A percentile compares a stretch with the other conserved stretches of the same genome.
Evolutionary conservation across 2,797 vertebrate species (phyloP).

Genomic region (Erpetoichthys calabaricus): DNA sequence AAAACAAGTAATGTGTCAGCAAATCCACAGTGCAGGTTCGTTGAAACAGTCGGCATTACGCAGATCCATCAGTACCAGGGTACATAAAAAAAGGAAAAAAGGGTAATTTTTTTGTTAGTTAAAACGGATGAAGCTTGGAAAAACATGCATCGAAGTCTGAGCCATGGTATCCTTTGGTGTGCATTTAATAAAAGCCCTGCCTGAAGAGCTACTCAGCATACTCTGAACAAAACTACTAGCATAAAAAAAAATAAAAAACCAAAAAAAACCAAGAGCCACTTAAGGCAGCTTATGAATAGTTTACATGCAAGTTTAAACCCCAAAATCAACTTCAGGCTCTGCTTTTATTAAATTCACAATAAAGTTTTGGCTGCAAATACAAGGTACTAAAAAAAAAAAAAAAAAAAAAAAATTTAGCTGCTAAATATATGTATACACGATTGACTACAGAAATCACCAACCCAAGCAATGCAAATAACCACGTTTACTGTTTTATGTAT

Average conservation of each 20-base stretch:
- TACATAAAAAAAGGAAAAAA: constrained; percentile 99
- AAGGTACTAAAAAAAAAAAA: neutral
- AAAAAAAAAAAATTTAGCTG: neutral
- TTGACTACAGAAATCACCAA: too few relatives aligned
- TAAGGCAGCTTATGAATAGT: neutral
- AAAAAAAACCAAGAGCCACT: neutral
- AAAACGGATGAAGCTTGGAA: constrained; percentile 48
- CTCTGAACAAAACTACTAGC: too few relatives aligned
- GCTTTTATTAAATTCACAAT: constrained; percentile 8
- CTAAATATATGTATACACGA: too few relatives aligned
- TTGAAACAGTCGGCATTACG: constrained; percentile 94
- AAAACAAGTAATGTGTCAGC: constrained; percentile 38
- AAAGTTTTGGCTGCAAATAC: neutral
- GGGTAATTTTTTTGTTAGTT: constrained; percentile 99
- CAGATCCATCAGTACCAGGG: constrained; percentile 98
- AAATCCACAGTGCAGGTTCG: constrained; percentile 93
- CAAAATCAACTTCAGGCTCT: neutral
- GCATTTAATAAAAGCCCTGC: constrained; percentile 12
- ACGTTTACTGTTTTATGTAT: too few relatives aligned
- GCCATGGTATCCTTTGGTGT: constrained; percentile 8
- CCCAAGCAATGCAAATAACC: too few relatives aligned
- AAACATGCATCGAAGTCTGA: constrained; percentile 50
- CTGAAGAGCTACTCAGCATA: neutral
- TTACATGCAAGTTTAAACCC: neutral
- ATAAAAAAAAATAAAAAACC: too few relatives aligned